Conservation (phyloP, 2,113 vertebrate genomes). For the Scomber colias region DNA sequence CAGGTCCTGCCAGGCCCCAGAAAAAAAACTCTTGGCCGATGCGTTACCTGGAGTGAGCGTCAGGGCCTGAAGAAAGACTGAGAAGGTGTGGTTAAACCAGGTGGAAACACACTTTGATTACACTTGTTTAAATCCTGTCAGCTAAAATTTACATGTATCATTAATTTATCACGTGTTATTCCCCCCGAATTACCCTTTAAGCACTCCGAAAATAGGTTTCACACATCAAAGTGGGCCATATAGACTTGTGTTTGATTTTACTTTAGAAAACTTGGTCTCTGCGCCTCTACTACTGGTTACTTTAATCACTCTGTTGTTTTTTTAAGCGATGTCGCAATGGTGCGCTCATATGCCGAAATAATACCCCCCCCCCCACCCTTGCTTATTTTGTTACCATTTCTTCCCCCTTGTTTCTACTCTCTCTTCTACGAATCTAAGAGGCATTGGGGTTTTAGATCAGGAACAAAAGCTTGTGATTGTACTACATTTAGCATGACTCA, state of each 20-base stretch:
- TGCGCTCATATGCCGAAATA: slow-evolving; percentile 71
- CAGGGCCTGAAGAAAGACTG: slow-evolving; percentile 24
- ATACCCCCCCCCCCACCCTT: neutral
- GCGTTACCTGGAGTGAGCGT: slow-evolving; percentile 59
- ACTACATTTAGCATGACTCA: slow-evolving; percentile 84
- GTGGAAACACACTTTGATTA: slow-evolving; percentile 25
- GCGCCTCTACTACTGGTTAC: slow-evolving; percentile 25
- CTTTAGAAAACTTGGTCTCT: slow-evolving; percentile 37
- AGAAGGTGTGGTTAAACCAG: slow-evolving; percentile 44
- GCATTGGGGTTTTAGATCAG: slow-evolving; percentile 75
- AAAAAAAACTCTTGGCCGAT: slow-evolving; percentile 75
- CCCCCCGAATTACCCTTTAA: slow-evolving; percentile 29
- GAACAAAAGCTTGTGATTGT: slow-evolving; percentile 81
- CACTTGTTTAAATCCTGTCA: neutral
- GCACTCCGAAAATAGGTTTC: neutral
- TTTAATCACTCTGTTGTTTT: slow-evolving; percentile 62
- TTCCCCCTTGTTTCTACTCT: slow-evolving; percentile 53
- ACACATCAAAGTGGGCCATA: slow-evolving; percentile 29
- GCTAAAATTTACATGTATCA: neutral
- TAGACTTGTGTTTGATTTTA: slow-evolving; percentile 20
- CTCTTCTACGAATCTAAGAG: slow-evolving; percentile 62
- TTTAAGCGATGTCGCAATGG: slow-evolving; percentile 58
- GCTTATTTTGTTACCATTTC: slow-evolving; percentile 65
- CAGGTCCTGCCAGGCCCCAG: slow-evolving; percentile 76
- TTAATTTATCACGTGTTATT: neutral